A percentile compares a stretch with the other conserved stretches of the same genome.
These are phyloP conservation scores for Caenorhabditis zanzibari DNA, from an alignment of 2,888 invertebrate species.

Conservation along the genomic window DNA sequence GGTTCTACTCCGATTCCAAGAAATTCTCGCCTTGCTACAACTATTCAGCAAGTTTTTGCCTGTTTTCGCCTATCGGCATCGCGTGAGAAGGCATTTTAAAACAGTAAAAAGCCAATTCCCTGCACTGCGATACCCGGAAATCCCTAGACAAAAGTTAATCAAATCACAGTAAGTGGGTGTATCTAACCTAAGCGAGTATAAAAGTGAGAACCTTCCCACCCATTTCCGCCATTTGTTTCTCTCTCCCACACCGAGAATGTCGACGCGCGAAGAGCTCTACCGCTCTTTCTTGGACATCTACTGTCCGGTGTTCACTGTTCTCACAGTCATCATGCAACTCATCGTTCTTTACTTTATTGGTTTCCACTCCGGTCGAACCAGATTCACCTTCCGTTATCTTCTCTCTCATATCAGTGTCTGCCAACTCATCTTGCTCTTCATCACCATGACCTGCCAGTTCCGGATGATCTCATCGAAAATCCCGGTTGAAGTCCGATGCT, in stretches of 20 bases:
- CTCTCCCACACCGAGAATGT: constrained; percentile 3
- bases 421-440: background rate
- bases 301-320: constrained; percentile 1
- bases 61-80: background rate
- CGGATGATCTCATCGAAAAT: constrained; percentile 29
- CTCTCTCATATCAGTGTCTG: constrained; percentile 23
- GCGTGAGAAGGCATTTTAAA: background rate
- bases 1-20: background rate
- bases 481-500: constrained; percentile 30
- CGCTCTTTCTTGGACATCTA: constrained; percentile 13
- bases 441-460: constrained; percentile 26
- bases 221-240: background rate
- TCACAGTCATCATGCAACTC: background rate
- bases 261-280: background rate
- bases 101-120: background rate
- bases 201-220: background rate
- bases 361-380: background rate
- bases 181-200: background rate
- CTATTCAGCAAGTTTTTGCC: too few species aligned
- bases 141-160: background rate
- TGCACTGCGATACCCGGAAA: background rate
- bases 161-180: background rate
- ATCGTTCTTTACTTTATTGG: constrained; percentile 13
- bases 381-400: constrained; percentile 1
- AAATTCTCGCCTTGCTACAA: background rate